Conservation (phyloP, 2,888 invertebrate genomes). For the Parapristionchus giblindavisi region DNA sequence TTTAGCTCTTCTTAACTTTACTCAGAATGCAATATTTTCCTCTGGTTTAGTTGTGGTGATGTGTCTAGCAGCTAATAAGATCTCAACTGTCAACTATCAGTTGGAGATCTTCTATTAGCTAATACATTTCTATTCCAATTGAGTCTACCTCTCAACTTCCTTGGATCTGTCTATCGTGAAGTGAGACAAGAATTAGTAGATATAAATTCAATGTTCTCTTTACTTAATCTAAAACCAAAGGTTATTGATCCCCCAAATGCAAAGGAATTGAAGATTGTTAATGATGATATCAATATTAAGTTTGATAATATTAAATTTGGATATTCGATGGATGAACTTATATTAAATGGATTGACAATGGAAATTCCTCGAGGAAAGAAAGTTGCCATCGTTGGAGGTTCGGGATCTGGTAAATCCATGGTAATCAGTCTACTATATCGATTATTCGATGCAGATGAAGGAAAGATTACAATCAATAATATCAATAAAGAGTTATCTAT, state of each 20-base stretch:
- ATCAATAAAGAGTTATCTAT: conserved; percentile 80
- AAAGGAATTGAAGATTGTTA: conserved; percentile 38
- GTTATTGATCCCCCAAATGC: conserved; percentile 77
- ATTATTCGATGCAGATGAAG: conserved; percentile 90
- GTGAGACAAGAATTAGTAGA: conserved; percentile 94
- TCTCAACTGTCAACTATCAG: conserved; percentile 83
- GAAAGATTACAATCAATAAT: conserved; percentile 83
- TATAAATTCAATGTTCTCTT: conserved; percentile 97
- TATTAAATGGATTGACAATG: conserved; percentile 83
- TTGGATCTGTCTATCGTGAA: conserved; percentile 92
- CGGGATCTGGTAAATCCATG: conserved; percentile 96
- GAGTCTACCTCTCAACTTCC: conserved; percentile 93
- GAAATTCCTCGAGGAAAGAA: conserved; percentile 91
- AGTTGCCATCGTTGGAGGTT: conserved; percentile 95
- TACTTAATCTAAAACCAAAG: conserved; percentile 85
- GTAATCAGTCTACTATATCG: conserved; percentile 89
- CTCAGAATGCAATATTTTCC: conserved; percentile 96
- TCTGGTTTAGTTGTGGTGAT: conserved; percentile 89
- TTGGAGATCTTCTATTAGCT: conserved; percentile 98
- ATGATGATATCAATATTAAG: conserved; percentile 61
- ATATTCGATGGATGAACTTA: conserved; percentile 77
- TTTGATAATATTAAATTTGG: conserved; percentile 75
- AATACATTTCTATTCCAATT: conserved; percentile 96
- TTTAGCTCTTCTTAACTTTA: conserved; percentile 91
- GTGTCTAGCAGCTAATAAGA: conserved; percentile 89